Evolutionary conservation across 2,888 invertebrate species (phyloP).

Genomic region (Acheta domesticus): DNA sequence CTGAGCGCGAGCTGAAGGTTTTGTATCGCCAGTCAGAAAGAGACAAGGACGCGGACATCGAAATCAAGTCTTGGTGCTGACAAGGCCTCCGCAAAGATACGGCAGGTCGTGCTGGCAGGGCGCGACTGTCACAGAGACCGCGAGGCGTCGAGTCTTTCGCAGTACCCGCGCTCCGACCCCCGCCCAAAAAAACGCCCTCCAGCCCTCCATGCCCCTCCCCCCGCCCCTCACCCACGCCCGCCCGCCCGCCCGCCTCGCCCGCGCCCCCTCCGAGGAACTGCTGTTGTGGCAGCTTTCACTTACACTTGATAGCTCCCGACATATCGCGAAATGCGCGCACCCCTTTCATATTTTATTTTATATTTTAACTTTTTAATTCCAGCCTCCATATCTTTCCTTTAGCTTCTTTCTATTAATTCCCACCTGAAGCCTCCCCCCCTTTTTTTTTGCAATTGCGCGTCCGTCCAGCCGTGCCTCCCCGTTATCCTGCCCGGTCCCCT

Average conservation of each 20-base stretch:
- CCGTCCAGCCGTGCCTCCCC: background rate
- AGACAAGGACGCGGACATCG: too few species aligned
- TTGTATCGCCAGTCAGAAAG: too few species aligned
- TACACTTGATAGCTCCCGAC: conserved; percentile 1
- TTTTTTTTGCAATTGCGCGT: background rate
- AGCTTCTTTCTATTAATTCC: background rate
- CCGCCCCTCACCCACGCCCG: conserved; percentile 38
- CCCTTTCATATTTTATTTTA: background rate
- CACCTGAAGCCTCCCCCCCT: background rate
- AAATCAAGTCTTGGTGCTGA: too few species aligned
- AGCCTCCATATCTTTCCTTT: conserved; percentile 18
- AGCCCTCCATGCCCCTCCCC: conserved; percentile 38
- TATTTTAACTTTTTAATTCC: background rate
- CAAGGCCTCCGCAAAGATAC: too few species aligned
- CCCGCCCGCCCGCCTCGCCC: conserved; percentile 33
- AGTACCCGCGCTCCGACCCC: conserved; percentile 31
- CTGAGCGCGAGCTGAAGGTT: too few species aligned
- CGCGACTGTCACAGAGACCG: too few species aligned
- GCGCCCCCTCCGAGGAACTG: conserved; percentile 25
- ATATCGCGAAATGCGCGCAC: background rate
- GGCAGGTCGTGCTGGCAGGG: too few species aligned
- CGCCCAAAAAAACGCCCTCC: conserved; percentile 33
- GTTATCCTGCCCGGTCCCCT: background rate
- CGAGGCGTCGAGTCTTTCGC: too few species aligned
- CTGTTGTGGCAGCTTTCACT: conserved; percentile 9